Evolutionary conservation across 2,888 invertebrate genomes (phyloP).

Genomic region (Pardosa pseudoannulata): DNA sequence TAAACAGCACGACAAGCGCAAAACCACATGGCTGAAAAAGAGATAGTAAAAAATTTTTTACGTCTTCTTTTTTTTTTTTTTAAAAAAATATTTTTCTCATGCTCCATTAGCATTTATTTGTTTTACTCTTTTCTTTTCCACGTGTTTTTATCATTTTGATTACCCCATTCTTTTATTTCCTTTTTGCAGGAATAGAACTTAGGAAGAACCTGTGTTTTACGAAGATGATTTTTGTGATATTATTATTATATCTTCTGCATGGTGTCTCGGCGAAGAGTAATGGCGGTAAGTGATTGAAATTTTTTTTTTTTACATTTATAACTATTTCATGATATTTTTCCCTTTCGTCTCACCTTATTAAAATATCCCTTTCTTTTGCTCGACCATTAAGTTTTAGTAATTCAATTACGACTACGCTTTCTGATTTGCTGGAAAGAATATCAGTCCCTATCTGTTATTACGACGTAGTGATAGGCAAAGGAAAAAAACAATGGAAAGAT

Average conservation of each 20-base stretch:
- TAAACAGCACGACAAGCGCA: background rate
- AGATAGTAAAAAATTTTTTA: too few relatives aligned
- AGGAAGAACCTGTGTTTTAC: constrained; percentile 14
- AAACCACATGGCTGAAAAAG: constrained; percentile 52
- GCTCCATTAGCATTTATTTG: constrained; percentile 55
- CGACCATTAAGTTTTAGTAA: background rate
- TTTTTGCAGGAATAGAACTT: constrained; percentile 33
- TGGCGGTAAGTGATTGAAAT: constrained; percentile 62
- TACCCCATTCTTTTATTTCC: constrained; percentile 34
- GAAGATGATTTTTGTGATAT: constrained; percentile 65
- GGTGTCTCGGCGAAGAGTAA: constrained; percentile 37
- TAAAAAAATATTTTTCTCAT: background rate
- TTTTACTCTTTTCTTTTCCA: constrained; percentile 9
- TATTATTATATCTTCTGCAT: constrained; percentile 63
- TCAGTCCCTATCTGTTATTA: too few relatives aligned
- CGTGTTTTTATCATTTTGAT: constrained; percentile 56
- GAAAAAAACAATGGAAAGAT: too few relatives aligned
- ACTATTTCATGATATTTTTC: too few relatives aligned
- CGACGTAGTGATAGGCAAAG: too few relatives aligned
- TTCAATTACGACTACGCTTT: background rate
- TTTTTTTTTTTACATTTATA: background rate
- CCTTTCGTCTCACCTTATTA: too few relatives aligned
- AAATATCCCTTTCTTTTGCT: background rate
- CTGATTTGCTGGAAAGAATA: too few relatives aligned
- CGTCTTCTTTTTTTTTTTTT: background rate